phyloP scores from a whole-genome alignment of 2,113 vertebrate species.

The Tetraodon nigroviridis region DNA sequence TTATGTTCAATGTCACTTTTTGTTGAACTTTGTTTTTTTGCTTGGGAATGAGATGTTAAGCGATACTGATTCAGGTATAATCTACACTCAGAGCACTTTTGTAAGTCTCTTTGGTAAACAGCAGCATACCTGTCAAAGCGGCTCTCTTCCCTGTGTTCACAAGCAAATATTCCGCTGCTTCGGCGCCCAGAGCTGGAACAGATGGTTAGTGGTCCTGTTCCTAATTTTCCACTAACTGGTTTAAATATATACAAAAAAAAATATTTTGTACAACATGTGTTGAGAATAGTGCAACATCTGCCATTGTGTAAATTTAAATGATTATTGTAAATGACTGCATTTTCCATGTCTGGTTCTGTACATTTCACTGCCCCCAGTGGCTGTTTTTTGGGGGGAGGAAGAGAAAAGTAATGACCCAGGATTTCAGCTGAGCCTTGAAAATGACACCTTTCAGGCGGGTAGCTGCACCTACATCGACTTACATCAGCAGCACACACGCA shows the following conservation, averaged over 20 bases:
- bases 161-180: conserved; percentile 59
- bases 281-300: conserved; percentile 58
- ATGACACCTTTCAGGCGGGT: conserved; percentile 35
- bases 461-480: conserved; percentile 21
- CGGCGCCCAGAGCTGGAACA: conserved; percentile 43
- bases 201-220: conserved; percentile 58
- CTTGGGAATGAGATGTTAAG: conserved; percentile 10
- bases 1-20: conserved; percentile 8
- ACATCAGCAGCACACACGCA: conserved; percentile 25
- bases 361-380: conserved; percentile 28
- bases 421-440: conserved; percentile 27
- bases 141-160: conserved; percentile 42
- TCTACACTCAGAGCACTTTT: conserved; percentile 39
- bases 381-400: conserved; percentile 16
- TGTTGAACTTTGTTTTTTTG: conserved; percentile 15
- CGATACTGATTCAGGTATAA: conserved; percentile 39
- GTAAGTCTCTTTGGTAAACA: conserved; percentile 52
- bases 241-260: conserved; percentile 36
- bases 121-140: conserved; percentile 56
- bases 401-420: conserved; percentile 1
- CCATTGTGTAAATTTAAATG: conserved; percentile 60
- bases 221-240: conserved; percentile 57
- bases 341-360: conserved; percentile 22
- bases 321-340: conserved; percentile 56
- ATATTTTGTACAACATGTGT: conserved; percentile 35